A percentile compares a stretch with the other conserved stretches of the same genome.
Evolutionary conservation across 2,113 vertebrate genomes (phyloP).

Genomic region (Mesocricetus auratus): DNA sequence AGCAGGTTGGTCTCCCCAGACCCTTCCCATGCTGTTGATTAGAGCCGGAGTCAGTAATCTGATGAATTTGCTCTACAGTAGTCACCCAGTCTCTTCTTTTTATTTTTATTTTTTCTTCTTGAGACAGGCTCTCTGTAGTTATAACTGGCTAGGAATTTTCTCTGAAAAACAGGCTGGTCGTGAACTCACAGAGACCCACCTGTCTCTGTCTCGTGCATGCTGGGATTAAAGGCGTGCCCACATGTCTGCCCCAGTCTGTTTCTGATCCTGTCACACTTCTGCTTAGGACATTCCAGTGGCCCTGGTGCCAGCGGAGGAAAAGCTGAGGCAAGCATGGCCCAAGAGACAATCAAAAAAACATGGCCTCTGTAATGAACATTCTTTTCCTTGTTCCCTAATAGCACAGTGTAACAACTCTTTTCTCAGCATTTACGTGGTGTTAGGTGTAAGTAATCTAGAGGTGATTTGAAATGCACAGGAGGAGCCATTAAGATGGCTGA

Average conservation of each 20-base stretch:
- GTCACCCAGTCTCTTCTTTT: not conserved
- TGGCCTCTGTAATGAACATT: not conserved
- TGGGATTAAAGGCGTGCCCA: not conserved
- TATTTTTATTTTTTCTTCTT: not conserved
- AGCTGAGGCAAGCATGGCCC: not conserved
- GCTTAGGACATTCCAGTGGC: not conserved
- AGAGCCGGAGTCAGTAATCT: not conserved
- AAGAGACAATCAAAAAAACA: not conserved
- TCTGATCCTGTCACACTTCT: not conserved
- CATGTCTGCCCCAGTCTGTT: not conserved
- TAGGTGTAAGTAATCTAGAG: not conserved
- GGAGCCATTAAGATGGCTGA: not conserved
- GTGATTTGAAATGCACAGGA: not conserved
- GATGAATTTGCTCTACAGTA: not conserved
- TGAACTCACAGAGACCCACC: not conserved
- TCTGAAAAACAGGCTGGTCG: not conserved
- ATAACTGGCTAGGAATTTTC: not conserved
- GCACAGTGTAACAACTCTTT: not conserved
- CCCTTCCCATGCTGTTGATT: not conserved
- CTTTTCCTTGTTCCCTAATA: not conserved
- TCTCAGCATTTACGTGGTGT: not conserved
- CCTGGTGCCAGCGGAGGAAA: fast-evolving
- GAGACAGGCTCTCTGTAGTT: not conserved
- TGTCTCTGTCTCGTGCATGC: not conserved
- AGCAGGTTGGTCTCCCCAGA: not conserved